Base-by-base conservation (phyloP, 2,113 vertebrate species). In the Eidolon helvum region DNA sequence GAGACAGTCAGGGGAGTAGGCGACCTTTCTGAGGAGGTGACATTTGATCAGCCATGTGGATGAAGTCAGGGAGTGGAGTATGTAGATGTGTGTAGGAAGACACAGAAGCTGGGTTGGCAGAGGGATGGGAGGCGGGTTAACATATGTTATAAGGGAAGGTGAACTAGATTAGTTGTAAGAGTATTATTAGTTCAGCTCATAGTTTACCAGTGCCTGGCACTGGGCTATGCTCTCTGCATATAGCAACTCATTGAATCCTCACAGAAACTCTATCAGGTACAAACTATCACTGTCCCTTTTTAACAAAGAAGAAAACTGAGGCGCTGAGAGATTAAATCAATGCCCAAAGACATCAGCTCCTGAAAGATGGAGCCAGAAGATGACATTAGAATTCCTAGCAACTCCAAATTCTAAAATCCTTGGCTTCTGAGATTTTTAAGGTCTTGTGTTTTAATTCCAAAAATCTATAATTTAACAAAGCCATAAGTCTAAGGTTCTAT, bases 401-500 rank as follows among this genome's bases (percentile, higher is more conserved):
- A 10, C 57, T 80, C 48, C 35, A 59, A 40, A 48, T 69, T 86
- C 61, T 63, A 38, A 95, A 95, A 84, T 59, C 45, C 35, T 26
- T 50, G 33, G 9, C 18, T 74, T 92, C 77, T 30, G 28, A 80
- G 53, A 45, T 57, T 59, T 90, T 68, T 66, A 43, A 87, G 77
- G 55, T 77, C 40, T 84, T 66, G 55, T 38, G 35, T 90, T 77
- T 87, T 87, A 86, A 88, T 78, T 89, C 66, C 26, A 40, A 88
- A 95, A 78, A 89, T 84, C 84, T 16, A n/a, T 84, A 87, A 96
- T 69, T 77, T 82, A 90, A 95, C 74, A 75, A 75, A 84, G 24
- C 68, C 74, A 22, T 78, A 50, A 77, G 40, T 61, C 90, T 24
- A 86, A 92, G 71, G 48, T 87, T 92, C 68, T 82, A 2, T 83